Evolutionary conservation across 2,113 vertebrate genomes (phyloP), one percentile per base, ranked within the genome.

Genomic region (Poecilia latipinna): DNA sequence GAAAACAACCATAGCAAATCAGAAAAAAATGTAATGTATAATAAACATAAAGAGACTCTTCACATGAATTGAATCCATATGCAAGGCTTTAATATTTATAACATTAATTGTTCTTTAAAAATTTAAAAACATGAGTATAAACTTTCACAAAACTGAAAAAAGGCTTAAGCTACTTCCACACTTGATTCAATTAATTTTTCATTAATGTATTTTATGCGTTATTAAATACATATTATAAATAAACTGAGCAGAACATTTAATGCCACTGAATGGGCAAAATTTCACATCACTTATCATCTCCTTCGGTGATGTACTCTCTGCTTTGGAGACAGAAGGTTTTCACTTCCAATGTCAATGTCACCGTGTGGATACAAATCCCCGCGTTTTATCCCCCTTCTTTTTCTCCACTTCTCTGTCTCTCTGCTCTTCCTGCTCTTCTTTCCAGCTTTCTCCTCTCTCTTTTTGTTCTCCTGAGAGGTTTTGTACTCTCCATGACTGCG

Each of bases 251-350:
- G 8, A 64, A 33, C 1, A 35, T 35, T 65, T 65, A 65, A 35
- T 35, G 3, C 32, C 11, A 15, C 8, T 22, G 8, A 33, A 33
- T 11, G 17, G 17, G 7, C 11, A 39, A 66, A 57, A 44, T 22
- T 19, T 31, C 28, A 7, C 48, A 24, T 51, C 1, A 62, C 1
- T 33, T 11, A 89, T 82, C 72, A 89, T 82, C 72, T 82, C 68
- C 82, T 85, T 79, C 84, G 35, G 70, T 91, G 80, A 4, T 82
- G 77, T 12, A 89, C 79, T 82, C 83, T 85, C 78, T 91, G 82
- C 62, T 88, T 90, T 44, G 86, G 82, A 11, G 88, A 89, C 35
- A 82, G 32, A 79, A 89, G 51, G 54, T 82, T 85, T 83, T 87
- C 70, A 71, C 70, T 77, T 7, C 37, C 1, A 0, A 54, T 71